These are phyloP conservation scores for Drosophila tripunctata DNA, from an alignment of 2,888 invertebrate species.

Conservation along the genomic window DNA sequence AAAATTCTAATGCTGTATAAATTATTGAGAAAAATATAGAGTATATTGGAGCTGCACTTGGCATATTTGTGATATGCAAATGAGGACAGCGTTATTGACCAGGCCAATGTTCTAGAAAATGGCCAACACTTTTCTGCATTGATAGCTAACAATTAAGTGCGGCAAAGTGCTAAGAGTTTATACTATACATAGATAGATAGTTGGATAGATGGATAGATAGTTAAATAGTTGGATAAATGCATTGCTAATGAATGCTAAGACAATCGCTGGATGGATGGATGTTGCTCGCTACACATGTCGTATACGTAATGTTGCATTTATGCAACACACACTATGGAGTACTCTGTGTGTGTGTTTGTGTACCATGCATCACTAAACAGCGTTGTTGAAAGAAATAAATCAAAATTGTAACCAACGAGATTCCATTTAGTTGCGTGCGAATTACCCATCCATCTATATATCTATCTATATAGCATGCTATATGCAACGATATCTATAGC, in stretches of 20 bases:
- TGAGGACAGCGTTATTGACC: slow-evolving; percentile 7
- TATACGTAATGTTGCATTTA: slow-evolving; percentile 59
- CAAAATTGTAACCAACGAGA: slow-evolving; percentile 32
- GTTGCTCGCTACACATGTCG: slow-evolving; percentile 25
- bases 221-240: not conserved
- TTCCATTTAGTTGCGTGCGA: slow-evolving; percentile 47
- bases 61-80: slow-evolving; percentile 66
- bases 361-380: slow-evolving; percentile 39
- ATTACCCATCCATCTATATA: slow-evolving; percentile 5
- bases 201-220: not conserved
- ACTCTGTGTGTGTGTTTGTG: slow-evolving; percentile 7
- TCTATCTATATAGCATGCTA: not conserved
- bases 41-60: slow-evolving; percentile 42
- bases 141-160: slow-evolving; percentile 27
- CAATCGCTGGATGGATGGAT: slow-evolving; percentile 8
- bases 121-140: slow-evolving; percentile 18
- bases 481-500: slow-evolving; percentile 11
- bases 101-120: slow-evolving; percentile 12
- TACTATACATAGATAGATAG: slow-evolving; percentile 1
- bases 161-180: not conserved
- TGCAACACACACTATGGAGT: slow-evolving; percentile 19
- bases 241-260: not conserved
- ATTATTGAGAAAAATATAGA: slow-evolving; percentile 1
- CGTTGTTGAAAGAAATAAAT: slow-evolving; percentile 44
- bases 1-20: slow-evolving; percentile 15